These are phyloP conservation scores for Athalia cordata DNA, from an alignment of 2,888 invertebrate species.

Conservation along the genomic window DNA sequence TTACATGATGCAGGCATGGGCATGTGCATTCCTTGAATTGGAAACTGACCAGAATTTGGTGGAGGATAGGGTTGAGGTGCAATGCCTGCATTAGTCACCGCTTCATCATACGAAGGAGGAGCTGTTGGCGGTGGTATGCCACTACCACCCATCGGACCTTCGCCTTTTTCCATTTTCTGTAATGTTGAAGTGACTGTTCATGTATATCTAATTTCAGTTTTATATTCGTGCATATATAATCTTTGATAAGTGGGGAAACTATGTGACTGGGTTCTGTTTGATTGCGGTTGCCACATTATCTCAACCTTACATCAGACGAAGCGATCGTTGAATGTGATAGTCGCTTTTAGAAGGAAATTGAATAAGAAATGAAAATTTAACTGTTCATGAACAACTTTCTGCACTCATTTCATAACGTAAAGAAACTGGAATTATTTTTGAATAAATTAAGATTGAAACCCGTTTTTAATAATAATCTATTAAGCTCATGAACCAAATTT, in stretches of 20 bases:
- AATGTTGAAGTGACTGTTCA: neutral
- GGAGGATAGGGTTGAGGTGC: constrained; percentile 48
- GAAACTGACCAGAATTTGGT: constrained; percentile 56
- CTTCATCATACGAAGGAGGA: constrained; percentile 54
- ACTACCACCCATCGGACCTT: constrained; percentile 20
- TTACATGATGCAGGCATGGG: constrained; percentile 58
- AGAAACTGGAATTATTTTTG: too few species aligned
- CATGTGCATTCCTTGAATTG: constrained; percentile 53
- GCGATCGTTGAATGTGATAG: too few species aligned
- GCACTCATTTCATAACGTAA: too few species aligned
- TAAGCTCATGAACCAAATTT: too few species aligned
- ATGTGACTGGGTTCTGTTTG: neutral
- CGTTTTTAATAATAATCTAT: too few species aligned
- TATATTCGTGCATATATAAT: neutral
- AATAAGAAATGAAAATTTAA: too few species aligned
- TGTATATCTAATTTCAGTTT: too few species aligned
- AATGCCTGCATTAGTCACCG: constrained; percentile 50
- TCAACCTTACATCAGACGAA: too few species aligned
- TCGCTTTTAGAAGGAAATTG: too few species aligned
- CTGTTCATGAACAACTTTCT: too few species aligned
- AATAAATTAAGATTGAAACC: too few species aligned
- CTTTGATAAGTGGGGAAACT: neutral
- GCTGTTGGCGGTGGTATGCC: constrained; percentile 48
- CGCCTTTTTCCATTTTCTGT: constrained; percentile 42
- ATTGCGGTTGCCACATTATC: too few species aligned